These are phyloP conservation scores for Trematomus loennbergii DNA, from an alignment of 2,113 vertebrate species.

Conservation along the genomic window DNA sequence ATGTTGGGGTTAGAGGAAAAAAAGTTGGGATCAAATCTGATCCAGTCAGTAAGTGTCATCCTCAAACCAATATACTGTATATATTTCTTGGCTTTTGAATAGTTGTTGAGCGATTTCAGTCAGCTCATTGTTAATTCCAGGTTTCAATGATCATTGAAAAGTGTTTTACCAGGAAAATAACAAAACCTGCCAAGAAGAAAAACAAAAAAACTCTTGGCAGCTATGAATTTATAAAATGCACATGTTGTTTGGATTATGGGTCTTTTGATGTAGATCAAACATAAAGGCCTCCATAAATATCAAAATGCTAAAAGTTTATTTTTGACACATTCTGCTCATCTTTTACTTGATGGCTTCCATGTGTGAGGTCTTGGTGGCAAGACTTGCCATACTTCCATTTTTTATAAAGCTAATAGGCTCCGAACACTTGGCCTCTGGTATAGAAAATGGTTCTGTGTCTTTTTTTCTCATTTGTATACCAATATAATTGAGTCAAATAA, in stretches of 20 bases:
- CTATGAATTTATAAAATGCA: conserved; percentile 53
- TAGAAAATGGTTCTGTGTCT: conserved; percentile 34
- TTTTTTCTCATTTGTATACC: conserved; percentile 33
- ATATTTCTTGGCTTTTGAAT: neutral
- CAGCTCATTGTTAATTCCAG: conserved; percentile 52
- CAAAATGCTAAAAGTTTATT: conserved; percentile 71
- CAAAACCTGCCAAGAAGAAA: conserved; percentile 39
- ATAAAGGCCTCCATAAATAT: conserved; percentile 73
- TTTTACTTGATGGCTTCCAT: conserved; percentile 80
- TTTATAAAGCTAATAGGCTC: conserved; percentile 45
- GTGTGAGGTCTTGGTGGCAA: conserved; percentile 68
- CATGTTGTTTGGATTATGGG: conserved; percentile 73
- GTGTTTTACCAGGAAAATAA: conserved; percentile 59
- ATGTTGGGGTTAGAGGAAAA: neutral
- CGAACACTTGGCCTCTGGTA: conserved; percentile 43
- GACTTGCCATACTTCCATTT: conserved; percentile 51
- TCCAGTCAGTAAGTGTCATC: neutral
- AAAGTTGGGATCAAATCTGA: neutral
- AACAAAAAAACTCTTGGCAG: conserved; percentile 21
- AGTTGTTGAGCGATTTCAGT: neutral
- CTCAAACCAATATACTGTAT: neutral
- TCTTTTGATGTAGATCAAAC: conserved; percentile 73
- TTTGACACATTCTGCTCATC: conserved; percentile 80
- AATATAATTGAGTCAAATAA: conserved; percentile 21
- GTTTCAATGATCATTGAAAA: conserved; percentile 50